These are phyloP conservation scores for Tachysurus vachellii DNA, from an alignment of 2,113 vertebrate genomes.

Conservation along the genomic window DNA sequence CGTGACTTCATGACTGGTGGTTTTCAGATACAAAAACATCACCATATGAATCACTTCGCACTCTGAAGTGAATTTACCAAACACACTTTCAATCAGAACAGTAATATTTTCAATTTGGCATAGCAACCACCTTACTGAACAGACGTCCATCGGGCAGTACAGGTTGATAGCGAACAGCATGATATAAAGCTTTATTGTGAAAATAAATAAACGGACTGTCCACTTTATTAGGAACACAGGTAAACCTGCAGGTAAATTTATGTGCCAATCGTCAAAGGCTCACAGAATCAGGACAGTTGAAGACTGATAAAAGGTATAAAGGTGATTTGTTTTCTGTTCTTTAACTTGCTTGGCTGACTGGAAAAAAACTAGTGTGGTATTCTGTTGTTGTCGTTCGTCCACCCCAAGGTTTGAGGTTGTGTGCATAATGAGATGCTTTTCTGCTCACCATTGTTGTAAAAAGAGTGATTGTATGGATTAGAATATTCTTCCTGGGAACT, in stretches of 20 bases:
- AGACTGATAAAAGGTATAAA: too few species aligned
- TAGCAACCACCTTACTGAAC: neutral
- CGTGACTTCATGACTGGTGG: conserved; percentile 1
- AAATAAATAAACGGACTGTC: neutral
- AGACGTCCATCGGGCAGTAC: neutral
- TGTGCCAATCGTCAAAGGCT: too few species aligned
- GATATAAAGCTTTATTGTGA: neutral
- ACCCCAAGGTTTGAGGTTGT: neutral
- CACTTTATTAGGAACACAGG: too few species aligned
- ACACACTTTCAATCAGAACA: conserved; percentile 31
- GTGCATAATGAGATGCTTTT: neutral
- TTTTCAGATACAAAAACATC: conserved; percentile 18
- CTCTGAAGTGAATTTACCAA: conserved; percentile 20
- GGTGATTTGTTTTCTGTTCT: neutral
- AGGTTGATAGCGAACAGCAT: neutral
- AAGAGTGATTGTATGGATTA: too few species aligned
- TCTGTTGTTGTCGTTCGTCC: neutral
- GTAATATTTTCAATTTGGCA: conserved; percentile 14
- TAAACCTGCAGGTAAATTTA: neutral
- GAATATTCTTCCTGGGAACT: too few species aligned
- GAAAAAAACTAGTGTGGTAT: neutral
- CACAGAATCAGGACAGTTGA: too few species aligned
- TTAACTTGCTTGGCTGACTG: neutral
- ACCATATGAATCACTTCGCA: conserved; percentile 37
- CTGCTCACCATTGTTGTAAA: neutral